Conservation (phyloP, 2,888 invertebrate species). For the Yponomeuta sedellus region DNA sequence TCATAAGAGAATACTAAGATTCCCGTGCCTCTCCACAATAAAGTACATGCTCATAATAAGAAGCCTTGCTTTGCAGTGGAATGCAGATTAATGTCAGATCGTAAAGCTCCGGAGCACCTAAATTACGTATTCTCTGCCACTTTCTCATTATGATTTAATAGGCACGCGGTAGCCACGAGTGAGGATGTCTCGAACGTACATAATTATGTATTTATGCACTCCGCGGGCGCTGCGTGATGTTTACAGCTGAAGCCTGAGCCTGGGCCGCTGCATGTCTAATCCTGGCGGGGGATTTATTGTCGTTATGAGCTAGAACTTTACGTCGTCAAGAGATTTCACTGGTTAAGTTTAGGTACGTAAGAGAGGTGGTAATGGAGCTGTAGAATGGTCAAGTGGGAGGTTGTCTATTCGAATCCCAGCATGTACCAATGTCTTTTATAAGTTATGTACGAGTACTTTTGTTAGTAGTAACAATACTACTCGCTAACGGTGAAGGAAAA, state of each 20-base stretch:
- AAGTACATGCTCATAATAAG: too few species aligned
- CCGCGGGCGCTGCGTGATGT: background rate
- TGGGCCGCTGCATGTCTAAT: background rate
- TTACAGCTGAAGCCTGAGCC: background rate
- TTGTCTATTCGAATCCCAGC: too few species aligned
- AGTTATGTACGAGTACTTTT: too few species aligned
- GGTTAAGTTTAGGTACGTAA: background rate
- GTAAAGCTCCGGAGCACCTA: background rate
- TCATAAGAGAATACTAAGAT: too few species aligned
- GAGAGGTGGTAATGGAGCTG: too few species aligned
- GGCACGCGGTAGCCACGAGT: background rate
- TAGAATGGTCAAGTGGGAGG: too few species aligned
- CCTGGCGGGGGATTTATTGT: background rate
- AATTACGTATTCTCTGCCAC: background rate
- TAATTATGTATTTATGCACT: background rate
- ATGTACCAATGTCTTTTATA: too few species aligned
- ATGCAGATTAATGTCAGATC: too few species aligned
- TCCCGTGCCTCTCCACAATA: too few species aligned
- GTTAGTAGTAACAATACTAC: too few species aligned
- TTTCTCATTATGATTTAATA: constrained; percentile 2
- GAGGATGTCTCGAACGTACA: background rate
- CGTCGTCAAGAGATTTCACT: background rate
- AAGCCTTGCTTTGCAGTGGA: too few species aligned
- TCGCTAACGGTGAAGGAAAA: too few species aligned
- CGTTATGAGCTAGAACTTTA: background rate